Evolutionary conservation across 2,888 invertebrate species (phyloP).

Genomic region (Microplitis deprimator): DNA sequence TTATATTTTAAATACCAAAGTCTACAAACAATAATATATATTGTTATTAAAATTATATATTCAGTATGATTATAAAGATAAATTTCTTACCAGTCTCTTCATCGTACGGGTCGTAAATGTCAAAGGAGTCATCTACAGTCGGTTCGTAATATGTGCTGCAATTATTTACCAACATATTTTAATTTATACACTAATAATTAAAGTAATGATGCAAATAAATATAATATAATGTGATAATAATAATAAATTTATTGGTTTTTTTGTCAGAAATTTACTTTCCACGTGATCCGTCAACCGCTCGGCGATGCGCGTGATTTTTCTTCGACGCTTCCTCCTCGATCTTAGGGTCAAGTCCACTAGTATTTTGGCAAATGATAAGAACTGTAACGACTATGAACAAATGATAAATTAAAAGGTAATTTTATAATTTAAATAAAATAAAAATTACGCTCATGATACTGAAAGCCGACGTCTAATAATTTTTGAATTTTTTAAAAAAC

Average conservation of each 20-base stretch:
- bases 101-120: conserved; percentile 65
- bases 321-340: conserved; percentile 53
- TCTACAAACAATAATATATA: too few relatives aligned
- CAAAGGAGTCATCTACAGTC: conserved; percentile 62
- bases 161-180: conserved; percentile 12
- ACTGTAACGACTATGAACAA: background rate
- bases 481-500: too few relatives aligned
- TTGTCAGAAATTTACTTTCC: conserved; percentile 59
- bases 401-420: background rate
- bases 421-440: background rate
- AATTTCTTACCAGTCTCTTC: conserved; percentile 66
- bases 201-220: background rate
- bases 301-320: conserved; percentile 61
- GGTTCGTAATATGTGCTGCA: conserved; percentile 65
- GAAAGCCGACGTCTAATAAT: too few relatives aligned
- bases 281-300: conserved; percentile 67
- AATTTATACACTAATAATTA: conserved; percentile 2
- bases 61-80: conserved; percentile 4
- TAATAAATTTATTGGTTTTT: background rate
- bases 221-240: background rate
- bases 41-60: conserved; percentile 7
- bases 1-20: background rate
- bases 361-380: background rate
- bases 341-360: conserved; percentile 12
- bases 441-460: too few relatives aligned